Evolutionary conservation across 2,797 vertebrate genomes (phyloP).

Genomic region (Acanthornis magna): DNA sequence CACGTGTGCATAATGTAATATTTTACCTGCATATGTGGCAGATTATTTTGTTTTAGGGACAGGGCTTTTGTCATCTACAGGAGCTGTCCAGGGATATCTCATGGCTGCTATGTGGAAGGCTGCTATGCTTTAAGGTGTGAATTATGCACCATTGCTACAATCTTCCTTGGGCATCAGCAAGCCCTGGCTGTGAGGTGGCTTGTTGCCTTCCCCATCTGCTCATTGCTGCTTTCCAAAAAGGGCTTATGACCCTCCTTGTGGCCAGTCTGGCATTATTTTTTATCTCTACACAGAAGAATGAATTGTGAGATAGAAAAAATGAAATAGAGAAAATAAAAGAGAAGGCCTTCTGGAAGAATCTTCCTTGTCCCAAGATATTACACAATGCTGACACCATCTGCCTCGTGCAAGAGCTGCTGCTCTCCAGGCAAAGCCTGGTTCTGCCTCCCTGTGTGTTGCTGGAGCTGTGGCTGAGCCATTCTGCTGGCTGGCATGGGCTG

Average conservation of each 20-base stretch:
- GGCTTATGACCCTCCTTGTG: background rate
- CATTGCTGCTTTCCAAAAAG: constrained; percentile 9
- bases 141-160: background rate
- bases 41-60: background rate
- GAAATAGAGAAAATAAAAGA: background rate
- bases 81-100: background rate
- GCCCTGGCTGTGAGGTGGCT: background rate
- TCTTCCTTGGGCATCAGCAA: background rate
- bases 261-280: background rate
- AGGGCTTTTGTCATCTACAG: background rate
- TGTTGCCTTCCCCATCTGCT: constrained; percentile 29
- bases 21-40: background rate
- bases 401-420: background rate
- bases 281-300: background rate
- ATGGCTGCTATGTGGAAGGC: background rate
- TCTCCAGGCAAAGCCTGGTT: background rate
- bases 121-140: background rate
- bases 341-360: background rate
- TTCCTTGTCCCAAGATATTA: background rate
- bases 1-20: background rate
- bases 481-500: rapidly evolving
- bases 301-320: background rate
- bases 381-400: background rate
- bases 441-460: background rate
- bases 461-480: background rate